These are phyloP conservation scores for Gisinianus flammeolus DNA, from an alignment of 2,888 invertebrate genomes.

Conservation along the genomic window DNA sequence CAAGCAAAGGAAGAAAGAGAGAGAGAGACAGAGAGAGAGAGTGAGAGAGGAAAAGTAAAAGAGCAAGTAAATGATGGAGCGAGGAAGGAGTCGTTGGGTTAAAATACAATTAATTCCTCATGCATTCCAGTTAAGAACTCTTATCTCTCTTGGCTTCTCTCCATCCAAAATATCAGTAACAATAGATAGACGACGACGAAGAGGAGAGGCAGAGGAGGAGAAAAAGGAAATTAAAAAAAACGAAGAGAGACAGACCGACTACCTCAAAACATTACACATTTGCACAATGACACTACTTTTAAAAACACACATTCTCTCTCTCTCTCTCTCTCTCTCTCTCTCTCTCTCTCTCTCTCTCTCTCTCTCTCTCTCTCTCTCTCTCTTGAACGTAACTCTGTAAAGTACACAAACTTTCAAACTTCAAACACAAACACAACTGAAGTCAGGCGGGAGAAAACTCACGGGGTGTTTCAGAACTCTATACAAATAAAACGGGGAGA, in stretches of 20 bases:
- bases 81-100: not conserved
- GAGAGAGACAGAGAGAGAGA: not conserved
- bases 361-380: no score
- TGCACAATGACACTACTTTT: not conserved
- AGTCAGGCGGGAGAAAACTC: no score
- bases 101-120: conserved; percentile 13
- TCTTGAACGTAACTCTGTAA: no score
- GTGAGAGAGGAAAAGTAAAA: not conserved
- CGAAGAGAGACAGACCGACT: not conserved
- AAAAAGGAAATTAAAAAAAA: not conserved
- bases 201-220: not conserved
- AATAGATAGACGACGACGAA: not conserved
- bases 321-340: no score
- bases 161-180: not conserved
- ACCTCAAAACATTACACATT: not conserved
- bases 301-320: no score
- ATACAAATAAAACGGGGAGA: no score
- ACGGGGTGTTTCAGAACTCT: no score
- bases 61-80: not conserved
- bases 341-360: no score
- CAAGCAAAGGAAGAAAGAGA: no score
- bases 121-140: conserved; percentile 17
- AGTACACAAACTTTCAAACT: no score
- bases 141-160: conserved; percentile 1
- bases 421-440: no score